Evolutionary conservation across 1,140 invertebrate species (phyloP).

Genomic region (Drosophila burlai): DNA sequence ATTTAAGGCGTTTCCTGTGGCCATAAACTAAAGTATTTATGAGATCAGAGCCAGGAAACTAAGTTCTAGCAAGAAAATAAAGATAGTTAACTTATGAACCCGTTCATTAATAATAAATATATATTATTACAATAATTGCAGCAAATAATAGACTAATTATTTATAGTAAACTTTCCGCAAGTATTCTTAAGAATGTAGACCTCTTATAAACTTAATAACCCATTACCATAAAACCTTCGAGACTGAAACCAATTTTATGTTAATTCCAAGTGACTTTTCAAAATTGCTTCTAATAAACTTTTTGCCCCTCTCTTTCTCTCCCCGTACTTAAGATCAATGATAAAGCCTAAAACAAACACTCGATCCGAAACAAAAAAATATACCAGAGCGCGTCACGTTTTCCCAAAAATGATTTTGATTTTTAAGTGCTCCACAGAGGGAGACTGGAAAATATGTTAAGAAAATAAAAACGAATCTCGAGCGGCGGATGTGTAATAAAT

Average conservation of each 20-base stretch:
- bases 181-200: background rate
- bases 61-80: too few species aligned
- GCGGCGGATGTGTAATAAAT: conserved; percentile 58
- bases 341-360: conserved; percentile 79
- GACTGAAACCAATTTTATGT: conserved; percentile 23
- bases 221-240: conserved; percentile 49
- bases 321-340: conserved; percentile 50
- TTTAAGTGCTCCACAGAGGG: conserved; percentile 54
- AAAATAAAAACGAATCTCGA: conserved; percentile 60
- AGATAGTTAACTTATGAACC: too few species aligned
- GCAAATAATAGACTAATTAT: too few species aligned
- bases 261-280: conserved; percentile 56
- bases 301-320: conserved; percentile 4
- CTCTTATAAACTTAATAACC: background rate
- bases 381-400: conserved; percentile 65
- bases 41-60: too few species aligned
- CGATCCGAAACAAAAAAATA: conserved; percentile 21
- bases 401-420: conserved; percentile 36
- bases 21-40: background rate
- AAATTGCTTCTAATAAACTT: conserved; percentile 57
- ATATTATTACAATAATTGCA: too few species aligned
- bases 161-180: background rate
- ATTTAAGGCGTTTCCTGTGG: conserved; percentile 13
- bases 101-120: too few species aligned
- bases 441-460: conserved; percentile 61